phyloP scores from a whole-genome alignment of 1,140 invertebrate genomes.

The Trissolcus basalis region DNA sequence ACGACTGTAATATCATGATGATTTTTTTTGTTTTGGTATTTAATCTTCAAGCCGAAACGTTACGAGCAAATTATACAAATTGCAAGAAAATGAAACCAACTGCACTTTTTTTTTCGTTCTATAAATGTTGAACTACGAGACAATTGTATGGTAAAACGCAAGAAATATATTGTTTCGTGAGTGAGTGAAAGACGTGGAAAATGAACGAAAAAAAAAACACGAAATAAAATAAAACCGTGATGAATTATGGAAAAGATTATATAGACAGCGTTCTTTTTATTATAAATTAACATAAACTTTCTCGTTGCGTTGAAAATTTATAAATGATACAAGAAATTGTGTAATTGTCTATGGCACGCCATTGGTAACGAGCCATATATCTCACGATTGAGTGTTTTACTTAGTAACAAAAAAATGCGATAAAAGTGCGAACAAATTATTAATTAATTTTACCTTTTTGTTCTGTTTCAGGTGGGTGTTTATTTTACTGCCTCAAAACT shows the following conservation, averaged over 20 bases:
- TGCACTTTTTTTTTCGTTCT: too few relatives aligned
- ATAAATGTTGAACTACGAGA: background rate
- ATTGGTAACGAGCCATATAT: background rate
- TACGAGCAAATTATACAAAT: too few relatives aligned
- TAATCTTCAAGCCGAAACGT: too few relatives aligned
- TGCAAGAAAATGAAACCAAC: too few relatives aligned
- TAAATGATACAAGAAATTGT: background rate
- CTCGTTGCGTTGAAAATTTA: slow-evolving; percentile 1
- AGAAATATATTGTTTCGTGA: background rate
- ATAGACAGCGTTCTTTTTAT: background rate
- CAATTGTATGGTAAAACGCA: background rate
- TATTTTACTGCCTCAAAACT: too few relatives aligned
- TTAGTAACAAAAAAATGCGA: too few relatives aligned
- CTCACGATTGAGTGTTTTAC: background rate
- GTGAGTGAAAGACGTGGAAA: slow-evolving; percentile 4
- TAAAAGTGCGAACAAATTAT: background rate
- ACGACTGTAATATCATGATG: too few relatives aligned
- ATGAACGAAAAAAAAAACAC: background rate
- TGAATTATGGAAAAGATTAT: slow-evolving; percentile 7
- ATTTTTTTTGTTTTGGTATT: too few relatives aligned
- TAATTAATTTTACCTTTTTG: background rate
- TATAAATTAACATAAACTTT: slow-evolving; percentile 5
- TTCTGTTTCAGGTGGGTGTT: background rate
- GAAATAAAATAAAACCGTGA: slow-evolving; percentile 1
- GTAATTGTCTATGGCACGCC: background rate